Evolutionary conservation across 1,140 invertebrate genomes (phyloP).

Genomic region (Danaus melanippus): DNA sequence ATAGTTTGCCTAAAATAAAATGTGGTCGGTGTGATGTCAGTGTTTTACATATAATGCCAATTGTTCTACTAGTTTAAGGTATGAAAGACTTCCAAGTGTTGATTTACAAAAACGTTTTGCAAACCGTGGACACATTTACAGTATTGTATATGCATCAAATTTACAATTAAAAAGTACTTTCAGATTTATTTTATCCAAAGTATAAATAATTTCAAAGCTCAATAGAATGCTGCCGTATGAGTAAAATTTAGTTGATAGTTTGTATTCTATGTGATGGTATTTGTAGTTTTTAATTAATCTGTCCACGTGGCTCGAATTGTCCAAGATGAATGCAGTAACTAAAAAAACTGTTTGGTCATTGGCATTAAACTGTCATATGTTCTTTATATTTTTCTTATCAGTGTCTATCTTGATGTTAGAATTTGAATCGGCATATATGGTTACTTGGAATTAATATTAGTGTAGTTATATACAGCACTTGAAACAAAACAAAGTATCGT

Average conservation of each 20-base stretch:
- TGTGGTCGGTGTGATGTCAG: conserved; percentile 5
- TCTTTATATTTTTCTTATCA: conserved; percentile 13
- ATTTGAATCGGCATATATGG: conserved; percentile 18
- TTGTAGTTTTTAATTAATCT: too few species aligned
- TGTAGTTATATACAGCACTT: conserved; percentile 9
- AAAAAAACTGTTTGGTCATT: too few species aligned
- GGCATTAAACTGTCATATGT: too few species aligned
- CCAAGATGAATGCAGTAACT: too few species aligned
- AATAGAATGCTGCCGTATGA: too few species aligned
- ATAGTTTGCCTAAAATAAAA: neutral
- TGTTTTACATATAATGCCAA: conserved; percentile 28
- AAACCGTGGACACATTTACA: neutral
- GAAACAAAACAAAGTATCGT: conserved; percentile 6
- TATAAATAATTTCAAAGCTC: too few species aligned
- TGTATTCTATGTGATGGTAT: too few species aligned
- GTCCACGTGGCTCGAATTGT: too few species aligned
- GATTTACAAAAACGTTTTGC: neutral
- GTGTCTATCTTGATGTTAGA: conserved; percentile 23
- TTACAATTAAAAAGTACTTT: too few species aligned
- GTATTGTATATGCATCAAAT: too few species aligned
- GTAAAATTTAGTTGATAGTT: too few species aligned
- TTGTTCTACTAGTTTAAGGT: conserved; percentile 25
- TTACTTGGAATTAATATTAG: conserved; percentile 14
- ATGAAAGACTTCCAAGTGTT: conserved; percentile 3
- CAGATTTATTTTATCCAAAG: too few species aligned